Evolutionary conservation across 2,888 invertebrate species (phyloP).

Genomic region (Pandemis cinnamomeana): DNA sequence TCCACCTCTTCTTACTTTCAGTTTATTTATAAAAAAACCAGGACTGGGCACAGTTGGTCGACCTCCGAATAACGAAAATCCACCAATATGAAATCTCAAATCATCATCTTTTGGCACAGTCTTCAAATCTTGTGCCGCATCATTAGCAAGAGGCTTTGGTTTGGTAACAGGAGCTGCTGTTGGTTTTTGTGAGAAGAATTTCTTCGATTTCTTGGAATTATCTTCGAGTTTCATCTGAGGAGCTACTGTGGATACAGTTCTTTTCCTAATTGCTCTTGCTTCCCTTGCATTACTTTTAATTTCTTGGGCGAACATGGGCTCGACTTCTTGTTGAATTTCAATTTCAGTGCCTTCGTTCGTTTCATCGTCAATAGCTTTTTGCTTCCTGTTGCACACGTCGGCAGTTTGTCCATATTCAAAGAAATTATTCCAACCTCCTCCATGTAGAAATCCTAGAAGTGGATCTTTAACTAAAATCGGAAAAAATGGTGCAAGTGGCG

Average conservation of each 20-base stretch:
- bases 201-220: slow-evolving; percentile 56
- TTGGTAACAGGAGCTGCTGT: slow-evolving; percentile 50
- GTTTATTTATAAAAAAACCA: slow-evolving; percentile 87
- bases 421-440: slow-evolving; percentile 82
- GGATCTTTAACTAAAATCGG: slow-evolving; percentile 85
- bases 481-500: slow-evolving; percentile 82
- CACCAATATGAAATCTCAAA: slow-evolving; percentile 56
- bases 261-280: slow-evolving; percentile 67
- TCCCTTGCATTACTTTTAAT: slow-evolving; percentile 52
- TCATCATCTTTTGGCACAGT: slow-evolving; percentile 56
- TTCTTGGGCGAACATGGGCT: slow-evolving; percentile 26
- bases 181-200: slow-evolving; percentile 57
- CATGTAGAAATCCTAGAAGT: slow-evolving; percentile 74
- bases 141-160: slow-evolving; percentile 56
- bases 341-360: slow-evolving; percentile 37
- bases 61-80: slow-evolving; percentile 55
- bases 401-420: slow-evolving; percentile 85
- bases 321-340: slow-evolving; percentile 40
- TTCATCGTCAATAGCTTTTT: slow-evolving; percentile 56
- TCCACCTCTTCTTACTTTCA: slow-evolving; percentile 89
- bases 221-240: slow-evolving; percentile 54
- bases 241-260: slow-evolving; percentile 58
- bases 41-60: slow-evolving; percentile 75
- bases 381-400: slow-evolving; percentile 77
- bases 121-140: slow-evolving; percentile 56